Evolutionary conservation across 2,888 invertebrate species (phyloP).

Genomic region (Junonia oenone): DNA sequence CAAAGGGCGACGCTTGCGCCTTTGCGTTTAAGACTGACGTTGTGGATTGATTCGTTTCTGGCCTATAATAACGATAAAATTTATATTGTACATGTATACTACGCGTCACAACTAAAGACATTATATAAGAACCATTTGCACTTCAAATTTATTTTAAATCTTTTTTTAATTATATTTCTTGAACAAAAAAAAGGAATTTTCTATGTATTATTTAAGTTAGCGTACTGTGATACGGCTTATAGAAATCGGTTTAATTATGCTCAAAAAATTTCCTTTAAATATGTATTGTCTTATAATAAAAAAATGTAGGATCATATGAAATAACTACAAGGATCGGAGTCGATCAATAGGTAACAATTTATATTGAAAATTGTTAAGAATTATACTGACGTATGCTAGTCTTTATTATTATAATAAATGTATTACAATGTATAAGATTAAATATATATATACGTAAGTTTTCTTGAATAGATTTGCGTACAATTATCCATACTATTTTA

Average conservation of each 20-base stretch:
- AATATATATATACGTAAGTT: constrained; percentile 55
- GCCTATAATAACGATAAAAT: constrained; percentile 39
- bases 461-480: constrained; percentile 48
- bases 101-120: constrained; percentile 19
- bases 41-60: constrained; percentile 37
- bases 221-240: constrained; percentile 75
- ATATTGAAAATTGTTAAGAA: constrained; percentile 52
- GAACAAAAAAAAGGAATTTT: constrained; percentile 5
- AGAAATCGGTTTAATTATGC: constrained; percentile 58
- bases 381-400: constrained; percentile 75
- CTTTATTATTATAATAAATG: constrained; percentile 65
- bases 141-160: constrained; percentile 9
- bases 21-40: constrained; percentile 41
- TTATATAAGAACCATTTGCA: background rate
- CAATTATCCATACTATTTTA: constrained; percentile 51
- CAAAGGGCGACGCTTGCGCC: constrained; percentile 24
- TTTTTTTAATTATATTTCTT: background rate
- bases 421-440: constrained; percentile 49
- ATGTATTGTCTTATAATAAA: constrained; percentile 44
- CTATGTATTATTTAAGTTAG: constrained; percentile 57
- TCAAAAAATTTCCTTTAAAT: constrained; percentile 55
- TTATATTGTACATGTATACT: constrained; percentile 27
- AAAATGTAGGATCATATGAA: constrained; percentile 34
- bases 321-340: constrained; percentile 29
- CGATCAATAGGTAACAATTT: constrained; percentile 40